Evolutionary conservation across 2,888 invertebrate genomes (phyloP), one percentile per base, ranked within the genome.

Genomic region (Cactoblastis cactorum): DNA sequence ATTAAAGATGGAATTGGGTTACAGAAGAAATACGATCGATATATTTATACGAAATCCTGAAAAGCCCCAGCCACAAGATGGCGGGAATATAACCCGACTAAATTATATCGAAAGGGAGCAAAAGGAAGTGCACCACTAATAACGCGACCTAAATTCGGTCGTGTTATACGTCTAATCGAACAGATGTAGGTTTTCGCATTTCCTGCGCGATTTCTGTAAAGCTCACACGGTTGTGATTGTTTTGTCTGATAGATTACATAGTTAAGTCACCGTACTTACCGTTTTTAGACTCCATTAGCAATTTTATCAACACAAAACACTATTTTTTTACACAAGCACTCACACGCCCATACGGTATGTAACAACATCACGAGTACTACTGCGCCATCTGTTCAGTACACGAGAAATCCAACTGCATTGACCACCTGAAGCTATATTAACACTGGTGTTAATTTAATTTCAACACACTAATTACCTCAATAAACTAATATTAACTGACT

Each of bases 331-430:
- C 86, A 86, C 88, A 83, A 85, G 83, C 88, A 88, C 87, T 86
- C 81, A 85, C 85, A 89, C 90, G 88, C 90, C 89, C 88, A 80
- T 82, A 80, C 82, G 65, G 74, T 79, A 79, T 79, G 84, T 78
- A 85, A 82, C 81, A 86, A 87, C 85, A 88, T 87, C 85, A 88
- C 87, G 86, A 78, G 80, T 77, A 82, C 77, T 68, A 83, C 84
- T 85, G 82, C 88, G 87, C 84, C 87, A 81, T 83, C 89, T 88
- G 81, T 76, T 15, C 37, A 67, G 83, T 1, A 14, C 15, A 48
- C 58, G 32, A 43, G 56, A 62, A 65, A 59, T 63, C 58, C 53
- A 66, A 73, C 63, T 71, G 65, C 68, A 67, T 54, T 59, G 57
- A 64, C 62, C 65, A 79, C 75, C 73, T 78, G 80, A 68, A 56